Percentiles rank a stretch among this genome's conserved stretches.
Evolutionary conservation across 2,113 vertebrate genomes (phyloP).

Genomic region (Typhlomys cinereus): DNA sequence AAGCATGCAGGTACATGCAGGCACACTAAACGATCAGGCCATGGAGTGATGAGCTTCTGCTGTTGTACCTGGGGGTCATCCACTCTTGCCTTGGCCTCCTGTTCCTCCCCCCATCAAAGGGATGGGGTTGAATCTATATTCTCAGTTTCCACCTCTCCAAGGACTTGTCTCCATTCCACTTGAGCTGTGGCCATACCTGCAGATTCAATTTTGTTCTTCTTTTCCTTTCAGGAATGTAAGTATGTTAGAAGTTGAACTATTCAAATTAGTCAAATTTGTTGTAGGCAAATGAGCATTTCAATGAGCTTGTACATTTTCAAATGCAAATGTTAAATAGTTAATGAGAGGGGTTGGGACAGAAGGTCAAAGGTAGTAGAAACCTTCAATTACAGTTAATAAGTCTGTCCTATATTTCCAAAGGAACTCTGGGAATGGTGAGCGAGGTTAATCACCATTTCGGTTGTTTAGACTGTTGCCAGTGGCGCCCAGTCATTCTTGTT

Average conservation of each 20-base stretch:
- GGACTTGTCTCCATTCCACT: neutral
- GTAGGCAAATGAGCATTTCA: neutral
- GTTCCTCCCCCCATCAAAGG: neutral
- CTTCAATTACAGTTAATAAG: slow-evolving; percentile 17
- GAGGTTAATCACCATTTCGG: neutral
- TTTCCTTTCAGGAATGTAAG: slow-evolving; percentile 14
- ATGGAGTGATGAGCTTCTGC: neutral
- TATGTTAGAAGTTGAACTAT: neutral
- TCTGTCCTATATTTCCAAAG: slow-evolving; percentile 18
- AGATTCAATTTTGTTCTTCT: slow-evolving; percentile 26
- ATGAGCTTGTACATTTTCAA: slow-evolving; percentile 21
- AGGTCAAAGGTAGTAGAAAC: slow-evolving; percentile 17
- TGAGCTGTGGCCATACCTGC: neutral
- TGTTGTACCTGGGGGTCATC: neutral
- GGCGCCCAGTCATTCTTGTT: neutral
- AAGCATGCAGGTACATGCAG: neutral
- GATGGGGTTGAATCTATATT: neutral
- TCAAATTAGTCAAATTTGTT: slow-evolving; percentile 35
- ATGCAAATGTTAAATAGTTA: slow-evolving; percentile 49
- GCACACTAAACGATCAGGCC: neutral
- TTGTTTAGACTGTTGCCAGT: neutral
- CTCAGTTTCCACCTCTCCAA: neutral
- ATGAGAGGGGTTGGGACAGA: neutral
- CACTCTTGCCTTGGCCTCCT: neutral
- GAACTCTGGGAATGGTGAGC: slow-evolving; percentile 18